Conservation (phyloP, 2,888 invertebrate genomes). For the Pediacus dermestoides region DNA sequence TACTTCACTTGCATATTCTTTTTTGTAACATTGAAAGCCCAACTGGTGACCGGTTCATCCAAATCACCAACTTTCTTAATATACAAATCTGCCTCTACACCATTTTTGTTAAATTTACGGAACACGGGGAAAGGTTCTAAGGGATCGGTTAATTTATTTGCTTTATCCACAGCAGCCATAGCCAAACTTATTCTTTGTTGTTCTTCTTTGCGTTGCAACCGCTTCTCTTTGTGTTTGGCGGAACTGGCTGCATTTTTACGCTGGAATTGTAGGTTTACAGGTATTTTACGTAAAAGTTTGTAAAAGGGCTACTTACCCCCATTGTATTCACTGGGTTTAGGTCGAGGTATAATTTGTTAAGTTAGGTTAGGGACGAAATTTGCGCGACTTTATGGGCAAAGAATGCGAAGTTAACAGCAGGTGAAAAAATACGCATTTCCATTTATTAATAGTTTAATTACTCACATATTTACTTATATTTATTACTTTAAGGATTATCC, state of each 20-base stretch:
- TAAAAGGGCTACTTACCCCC: neutral
- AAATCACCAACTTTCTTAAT: conserved; percentile 59
- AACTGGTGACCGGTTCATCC: conserved; percentile 57
- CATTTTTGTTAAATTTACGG: conserved; percentile 60
- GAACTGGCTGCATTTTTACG: conserved; percentile 54
- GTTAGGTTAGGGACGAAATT: too few species aligned
- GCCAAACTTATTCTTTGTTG: conserved; percentile 59
- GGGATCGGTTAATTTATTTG: conserved; percentile 59
- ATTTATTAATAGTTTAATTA: too few species aligned
- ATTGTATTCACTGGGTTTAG: neutral
- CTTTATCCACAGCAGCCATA: conserved; percentile 58
- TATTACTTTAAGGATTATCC: too few species aligned
- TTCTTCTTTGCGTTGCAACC: conserved; percentile 59
- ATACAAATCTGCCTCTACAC: conserved; percentile 58
- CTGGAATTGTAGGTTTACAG: conserved; percentile 39
- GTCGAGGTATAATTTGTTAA: too few species aligned
- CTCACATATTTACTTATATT: too few species aligned
- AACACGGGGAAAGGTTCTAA: conserved; percentile 60
- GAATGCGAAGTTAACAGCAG: too few species aligned
- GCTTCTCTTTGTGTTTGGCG: conserved; percentile 60
- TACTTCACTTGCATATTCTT: conserved; percentile 76
- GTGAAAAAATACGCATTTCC: too few species aligned
- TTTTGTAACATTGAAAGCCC: conserved; percentile 73
- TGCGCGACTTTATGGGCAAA: too few species aligned
- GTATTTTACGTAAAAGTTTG: neutral